Conservation (phyloP, 2,888 invertebrate species). For the Cheilosia urbana region DNA sequence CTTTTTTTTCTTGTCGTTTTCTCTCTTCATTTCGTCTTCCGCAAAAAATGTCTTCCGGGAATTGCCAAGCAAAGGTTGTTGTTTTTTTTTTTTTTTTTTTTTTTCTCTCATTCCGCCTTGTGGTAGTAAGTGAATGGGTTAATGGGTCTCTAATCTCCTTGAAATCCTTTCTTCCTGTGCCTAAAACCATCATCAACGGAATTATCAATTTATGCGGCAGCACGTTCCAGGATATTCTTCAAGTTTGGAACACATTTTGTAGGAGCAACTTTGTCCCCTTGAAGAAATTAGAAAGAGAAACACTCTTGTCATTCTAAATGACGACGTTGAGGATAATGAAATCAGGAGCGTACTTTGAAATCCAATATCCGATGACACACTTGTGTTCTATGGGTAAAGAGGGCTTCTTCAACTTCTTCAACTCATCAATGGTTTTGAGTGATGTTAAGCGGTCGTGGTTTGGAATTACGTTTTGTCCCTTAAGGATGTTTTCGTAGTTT, state of each 20-base stretch:
- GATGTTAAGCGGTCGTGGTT: constrained; percentile 61
- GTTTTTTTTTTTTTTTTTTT: background rate
- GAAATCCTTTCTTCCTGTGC: constrained; percentile 7
- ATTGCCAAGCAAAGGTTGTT: constrained; percentile 14
- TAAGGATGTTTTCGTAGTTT: constrained; percentile 28
- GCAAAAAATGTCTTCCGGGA: constrained; percentile 62
- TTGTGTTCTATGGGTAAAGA: constrained; percentile 51
- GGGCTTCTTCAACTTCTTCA: constrained; percentile 40
- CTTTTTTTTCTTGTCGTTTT: constrained; percentile 14
- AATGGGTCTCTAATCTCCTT: constrained; percentile 60
- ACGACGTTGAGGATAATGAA: constrained; percentile 41
- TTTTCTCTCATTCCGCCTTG: background rate
- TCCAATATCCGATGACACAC: constrained; percentile 69
- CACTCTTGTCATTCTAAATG: constrained; percentile 28
- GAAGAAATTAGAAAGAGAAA: constrained; percentile 9
- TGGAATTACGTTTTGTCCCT: constrained; percentile 52
- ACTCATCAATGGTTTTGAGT: constrained; percentile 39
- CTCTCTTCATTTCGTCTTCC: constrained; percentile 10
- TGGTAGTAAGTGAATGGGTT: constrained; percentile 59
- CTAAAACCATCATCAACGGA: constrained; percentile 29
- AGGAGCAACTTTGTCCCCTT: constrained; percentile 24
- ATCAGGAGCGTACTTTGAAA: constrained; percentile 45
- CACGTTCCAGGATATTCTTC: constrained; percentile 52
- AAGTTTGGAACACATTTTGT: background rate
- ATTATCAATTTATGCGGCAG: constrained; percentile 27